These are phyloP conservation scores for Symphodus melops DNA, from an alignment of 2,113 vertebrate species.

Conservation along the genomic window DNA sequence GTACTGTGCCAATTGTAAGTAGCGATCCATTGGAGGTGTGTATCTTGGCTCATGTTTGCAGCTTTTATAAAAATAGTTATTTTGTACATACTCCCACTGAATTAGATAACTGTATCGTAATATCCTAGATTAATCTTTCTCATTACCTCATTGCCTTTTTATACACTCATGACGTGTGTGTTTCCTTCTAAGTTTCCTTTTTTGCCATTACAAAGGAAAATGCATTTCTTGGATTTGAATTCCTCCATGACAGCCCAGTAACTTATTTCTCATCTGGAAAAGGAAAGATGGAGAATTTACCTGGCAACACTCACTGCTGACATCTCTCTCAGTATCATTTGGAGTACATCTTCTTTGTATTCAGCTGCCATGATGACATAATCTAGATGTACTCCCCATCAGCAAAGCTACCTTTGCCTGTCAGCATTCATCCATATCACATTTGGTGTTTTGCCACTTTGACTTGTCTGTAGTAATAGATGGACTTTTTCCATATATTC, in stretches of 20 bases:
- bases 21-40: slow-evolving; percentile 2
- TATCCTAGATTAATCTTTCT: slow-evolving; percentile 36
- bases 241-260: slow-evolving; percentile 11
- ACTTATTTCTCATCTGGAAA: slow-evolving; percentile 51
- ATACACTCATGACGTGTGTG: not conserved
- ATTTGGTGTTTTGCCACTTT: slow-evolving; percentile 31
- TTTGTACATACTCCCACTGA: slow-evolving; percentile 1
- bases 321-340: slow-evolving; percentile 65
- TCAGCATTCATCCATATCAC: slow-evolving; percentile 48
- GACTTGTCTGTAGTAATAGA: too few species aligned
- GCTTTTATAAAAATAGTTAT: slow-evolving; percentile 5
- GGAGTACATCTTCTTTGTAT: slow-evolving; percentile 54
- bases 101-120: slow-evolving; percentile 18
- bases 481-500: too few species aligned
- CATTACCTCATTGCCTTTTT: slow-evolving; percentile 7
- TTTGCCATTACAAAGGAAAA: slow-evolving; percentile 38
- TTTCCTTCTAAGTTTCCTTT: slow-evolving; percentile 10
- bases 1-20: not conserved
- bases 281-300: slow-evolving; percentile 56
- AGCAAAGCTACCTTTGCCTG: slow-evolving; percentile 52
- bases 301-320: slow-evolving; percentile 47
- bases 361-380: slow-evolving; percentile 44
- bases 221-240: slow-evolving; percentile 13
- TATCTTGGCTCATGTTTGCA: slow-evolving; percentile 38
- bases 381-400: slow-evolving; percentile 44